A percentile compares a stretch with the other conserved stretches of the same genome.
Conservation (phyloP, 2,888 invertebrate species). For the Andrena minutula region DNA sequence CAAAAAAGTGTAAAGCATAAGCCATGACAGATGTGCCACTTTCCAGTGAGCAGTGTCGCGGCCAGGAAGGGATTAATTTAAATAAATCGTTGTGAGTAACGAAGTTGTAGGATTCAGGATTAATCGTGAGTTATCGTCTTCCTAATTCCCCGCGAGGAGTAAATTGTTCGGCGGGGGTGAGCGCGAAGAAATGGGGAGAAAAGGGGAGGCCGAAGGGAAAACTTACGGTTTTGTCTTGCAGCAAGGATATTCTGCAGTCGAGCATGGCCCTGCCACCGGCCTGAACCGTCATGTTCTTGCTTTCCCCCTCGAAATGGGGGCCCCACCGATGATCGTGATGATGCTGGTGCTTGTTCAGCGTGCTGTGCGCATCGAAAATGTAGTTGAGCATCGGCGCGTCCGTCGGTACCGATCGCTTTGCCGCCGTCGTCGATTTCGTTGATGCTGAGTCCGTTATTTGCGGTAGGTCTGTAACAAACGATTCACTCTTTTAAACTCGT, state of each 20-base stretch:
- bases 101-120: slow-evolving; percentile 42
- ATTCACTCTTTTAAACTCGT: neutral
- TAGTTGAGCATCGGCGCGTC: slow-evolving; percentile 91
- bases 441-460: slow-evolving; percentile 64
- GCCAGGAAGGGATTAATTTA: slow-evolving; percentile 56
- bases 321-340: slow-evolving; percentile 88
- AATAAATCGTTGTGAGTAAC: slow-evolving; percentile 53
- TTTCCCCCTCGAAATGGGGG: slow-evolving; percentile 90
- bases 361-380: slow-evolving; percentile 90
- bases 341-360: slow-evolving; percentile 90
- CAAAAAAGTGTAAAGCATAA: too few relatives aligned
- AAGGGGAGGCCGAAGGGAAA: neutral
- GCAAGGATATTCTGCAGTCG: slow-evolving; percentile 91
- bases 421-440: slow-evolving; percentile 75
- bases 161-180: too few relatives aligned
- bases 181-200: too few relatives aligned
- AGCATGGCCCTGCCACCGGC: slow-evolving; percentile 90
- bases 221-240: slow-evolving; percentile 92
- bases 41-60: too few relatives aligned
- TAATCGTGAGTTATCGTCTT: slow-evolving; percentile 58
- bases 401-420: slow-evolving; percentile 82
- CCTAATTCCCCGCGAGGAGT: slow-evolving; percentile 35
- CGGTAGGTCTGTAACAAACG: slow-evolving; percentile 72
- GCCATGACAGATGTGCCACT: too few relatives aligned
- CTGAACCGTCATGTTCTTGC: slow-evolving; percentile 90